A percentile compares a stretch with the other conserved stretches of the same genome.
phyloP scores from a whole-genome alignment of 2,888 invertebrate species.

The Leptopilina syphax region DNA sequence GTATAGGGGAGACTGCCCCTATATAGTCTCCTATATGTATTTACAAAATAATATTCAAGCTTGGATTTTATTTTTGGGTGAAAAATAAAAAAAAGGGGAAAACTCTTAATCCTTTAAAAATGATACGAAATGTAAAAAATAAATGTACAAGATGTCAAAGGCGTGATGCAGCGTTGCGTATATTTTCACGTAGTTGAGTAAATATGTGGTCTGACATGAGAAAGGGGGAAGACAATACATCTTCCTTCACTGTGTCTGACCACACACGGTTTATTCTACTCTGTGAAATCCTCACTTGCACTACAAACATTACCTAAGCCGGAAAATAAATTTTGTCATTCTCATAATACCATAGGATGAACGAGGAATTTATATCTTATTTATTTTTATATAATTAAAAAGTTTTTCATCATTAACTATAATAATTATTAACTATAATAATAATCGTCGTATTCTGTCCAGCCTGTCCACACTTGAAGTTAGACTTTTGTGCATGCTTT shows the following conservation, averaged over 20 bases:
- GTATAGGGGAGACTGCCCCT: no score
- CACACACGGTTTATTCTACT: slow-evolving; percentile 25
- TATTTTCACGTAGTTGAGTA: slow-evolving; percentile 29
- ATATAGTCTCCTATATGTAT: no score
- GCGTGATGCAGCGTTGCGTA: neutral
- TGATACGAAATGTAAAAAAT: neutral
- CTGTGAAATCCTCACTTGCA: slow-evolving; percentile 8
- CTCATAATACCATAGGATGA: neutral
- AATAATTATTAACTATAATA: no score
- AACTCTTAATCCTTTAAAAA: neutral
- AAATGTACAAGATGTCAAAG: neutral
- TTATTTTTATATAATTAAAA: neutral
- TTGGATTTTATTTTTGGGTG: no score
- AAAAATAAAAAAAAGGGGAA: no score
- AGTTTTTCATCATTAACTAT: no score
- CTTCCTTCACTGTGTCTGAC: slow-evolving; percentile 24
- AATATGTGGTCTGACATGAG: slow-evolving; percentile 5
- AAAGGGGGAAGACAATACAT: slow-evolving; percentile 23
- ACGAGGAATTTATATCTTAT: neutral
- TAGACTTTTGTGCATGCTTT: no score
- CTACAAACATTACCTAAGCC: neutral
- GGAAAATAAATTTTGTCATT: slow-evolving; percentile 17
- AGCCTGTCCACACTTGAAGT: no score
- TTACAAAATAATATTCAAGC: no score
- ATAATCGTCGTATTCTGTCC: no score